These are phyloP conservation scores for Drosophila insularis DNA, from an alignment of 1,140 invertebrate species.

Conservation along the genomic window DNA sequence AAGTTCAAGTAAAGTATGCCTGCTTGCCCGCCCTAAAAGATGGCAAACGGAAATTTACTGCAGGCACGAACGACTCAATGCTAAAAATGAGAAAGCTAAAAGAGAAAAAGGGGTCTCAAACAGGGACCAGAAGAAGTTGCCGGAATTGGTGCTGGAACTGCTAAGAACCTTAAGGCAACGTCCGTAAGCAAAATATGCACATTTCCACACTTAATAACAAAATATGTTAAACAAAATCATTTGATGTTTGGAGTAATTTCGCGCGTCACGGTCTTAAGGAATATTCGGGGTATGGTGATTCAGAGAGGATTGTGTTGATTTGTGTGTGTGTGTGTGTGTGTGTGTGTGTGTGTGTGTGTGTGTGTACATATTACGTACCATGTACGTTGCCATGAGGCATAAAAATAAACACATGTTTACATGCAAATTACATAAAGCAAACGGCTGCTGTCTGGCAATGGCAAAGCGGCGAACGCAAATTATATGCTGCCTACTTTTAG, in stretches of 20 bases:
- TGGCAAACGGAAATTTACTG: constrained; percentile 80
- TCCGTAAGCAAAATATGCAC: constrained; percentile 69
- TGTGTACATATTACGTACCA: constrained; percentile 16
- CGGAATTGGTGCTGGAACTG: background rate
- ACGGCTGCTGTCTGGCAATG: constrained; percentile 42
- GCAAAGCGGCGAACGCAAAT: constrained; percentile 71
- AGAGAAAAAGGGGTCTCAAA: constrained; percentile 16
- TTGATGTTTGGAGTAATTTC: constrained; percentile 74
- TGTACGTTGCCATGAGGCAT: constrained; percentile 50
- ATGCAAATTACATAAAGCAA: constrained; percentile 80
- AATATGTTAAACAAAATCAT: constrained; percentile 81
- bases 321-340: constrained; percentile 14
- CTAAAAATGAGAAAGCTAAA: background rate
- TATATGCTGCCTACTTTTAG: constrained; percentile 77
- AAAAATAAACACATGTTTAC: constrained; percentile 75
- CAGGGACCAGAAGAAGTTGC: background rate
- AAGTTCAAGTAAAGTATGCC: constrained; percentile 74
- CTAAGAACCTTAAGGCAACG: constrained; percentile 25
- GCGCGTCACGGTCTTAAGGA: constrained; percentile 17
- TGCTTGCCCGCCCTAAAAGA: constrained; percentile 58
- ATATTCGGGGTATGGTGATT: background rate
- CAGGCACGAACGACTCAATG: constrained; percentile 60
- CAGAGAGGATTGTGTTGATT: background rate
- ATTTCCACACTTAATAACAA: constrained; percentile 81
- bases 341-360: constrained; percentile 27